Evolutionary conservation across 2,797 vertebrate genomes (phyloP), one percentile per base, ranked within the genome.

Genomic region (Gallirallus australis): DNA sequence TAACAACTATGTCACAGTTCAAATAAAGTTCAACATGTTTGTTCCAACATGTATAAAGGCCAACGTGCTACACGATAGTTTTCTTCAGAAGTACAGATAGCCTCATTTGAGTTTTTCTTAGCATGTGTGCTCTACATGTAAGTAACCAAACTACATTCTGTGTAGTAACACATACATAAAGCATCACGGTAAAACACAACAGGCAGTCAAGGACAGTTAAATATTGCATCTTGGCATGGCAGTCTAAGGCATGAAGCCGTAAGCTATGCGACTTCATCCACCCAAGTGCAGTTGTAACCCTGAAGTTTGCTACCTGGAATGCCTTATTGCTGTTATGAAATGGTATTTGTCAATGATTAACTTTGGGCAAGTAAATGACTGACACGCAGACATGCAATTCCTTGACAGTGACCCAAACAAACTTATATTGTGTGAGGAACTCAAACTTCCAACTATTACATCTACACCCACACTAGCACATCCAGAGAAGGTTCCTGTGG

Each of bases 311-410:
- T 78, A 77, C 95, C 73, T 90, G 75, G 78, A 90, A 95, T 68
- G 91, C 86, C 61, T 95, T 87, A 93, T 92, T 95, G 96, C 90
- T 93, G 71, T 47, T 57, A 82, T 37, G 78, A 90, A 92, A 54
- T 64, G 33, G 37, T 84, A 71, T 24, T 73, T 8, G 27, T 24
- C 19, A 85, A 73, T 42, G 16, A 76, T 20, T 54, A n/a, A 60
- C 52, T 69, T 76, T 66, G 78, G 45, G 59, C 3, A 3, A 59
- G 61, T 47, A 52, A 72, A 56, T 12, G 59, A 82, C 78, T 2
- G 16, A 83, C 61, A 86, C 33, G 60, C 11, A 81, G 56, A 77
- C 47, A 37, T 12, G 12, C 9, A 33, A 94, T 33, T 82, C 66
- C 59, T 90, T 20, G 53, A 89, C 42, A 64, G 21, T 3, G 17